Conservation (phyloP, 2,113 vertebrate species). For the Paedocypris sp. region DNA sequence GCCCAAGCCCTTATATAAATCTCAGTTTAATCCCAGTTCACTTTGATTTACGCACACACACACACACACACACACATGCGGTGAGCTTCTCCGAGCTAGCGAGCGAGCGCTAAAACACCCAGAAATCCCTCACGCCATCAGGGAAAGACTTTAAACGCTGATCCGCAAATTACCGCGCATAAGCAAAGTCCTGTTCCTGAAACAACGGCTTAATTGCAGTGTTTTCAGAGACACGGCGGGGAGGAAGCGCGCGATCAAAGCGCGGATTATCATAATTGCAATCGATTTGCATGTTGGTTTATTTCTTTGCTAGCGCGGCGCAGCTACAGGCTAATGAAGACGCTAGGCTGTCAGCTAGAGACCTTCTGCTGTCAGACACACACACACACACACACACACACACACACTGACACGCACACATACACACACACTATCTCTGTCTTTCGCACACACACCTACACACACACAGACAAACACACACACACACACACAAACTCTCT, state of each 20-base stretch:
- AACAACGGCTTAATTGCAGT: slow-evolving; percentile 20
- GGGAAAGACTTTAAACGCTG: not conserved
- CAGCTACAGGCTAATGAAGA: no score
- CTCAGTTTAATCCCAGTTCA: not conserved
- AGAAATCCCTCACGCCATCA: not conserved
- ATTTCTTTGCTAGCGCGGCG: not conserved
- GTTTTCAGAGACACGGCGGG: slow-evolving; percentile 3
- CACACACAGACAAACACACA: no score
- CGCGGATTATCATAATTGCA: slow-evolving; percentile 15
- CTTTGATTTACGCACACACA: not conserved
- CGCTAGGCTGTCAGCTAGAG: no score
- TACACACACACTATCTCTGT: no score
- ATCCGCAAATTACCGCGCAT: not conserved
- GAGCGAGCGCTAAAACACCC: no score
- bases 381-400: no score
- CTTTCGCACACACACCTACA: no score
- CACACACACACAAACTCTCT: no score
- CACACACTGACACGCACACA: no score
- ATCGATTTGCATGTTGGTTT: slow-evolving; percentile 10
- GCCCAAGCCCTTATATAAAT: not conserved
- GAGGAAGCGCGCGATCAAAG: slow-evolving; percentile 20
- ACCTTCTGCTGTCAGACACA: no score
- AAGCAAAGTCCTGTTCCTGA: slow-evolving; percentile 9
- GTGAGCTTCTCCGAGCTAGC: no score
- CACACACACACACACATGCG: not conserved